Evolutionary conservation across 2,888 invertebrate species (phyloP).

Genomic region (Andrena bicolor): DNA sequence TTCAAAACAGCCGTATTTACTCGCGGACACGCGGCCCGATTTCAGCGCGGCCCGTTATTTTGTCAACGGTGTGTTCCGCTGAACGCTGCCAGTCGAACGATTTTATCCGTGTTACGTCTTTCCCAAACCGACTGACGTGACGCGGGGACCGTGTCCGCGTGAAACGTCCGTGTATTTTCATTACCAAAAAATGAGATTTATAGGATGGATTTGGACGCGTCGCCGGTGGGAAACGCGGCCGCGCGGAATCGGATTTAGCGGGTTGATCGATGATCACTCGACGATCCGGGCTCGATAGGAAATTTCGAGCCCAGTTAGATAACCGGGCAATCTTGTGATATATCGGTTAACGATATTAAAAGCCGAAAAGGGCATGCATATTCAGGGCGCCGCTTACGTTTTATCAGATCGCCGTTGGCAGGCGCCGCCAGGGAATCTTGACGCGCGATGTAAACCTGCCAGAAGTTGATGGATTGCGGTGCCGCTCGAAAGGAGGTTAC

Average conservation of each 20-base stretch:
- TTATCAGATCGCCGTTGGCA: conserved; percentile 80
- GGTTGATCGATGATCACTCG: conserved; percentile 75
- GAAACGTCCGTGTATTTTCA: conserved; percentile 30
- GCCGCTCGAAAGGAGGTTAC: conserved; percentile 73
- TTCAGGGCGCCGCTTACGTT: conserved; percentile 79
- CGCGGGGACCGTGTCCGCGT: background rate
- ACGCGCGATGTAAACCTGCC: conserved; percentile 82
- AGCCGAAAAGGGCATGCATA: conserved; percentile 81
- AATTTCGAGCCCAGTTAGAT: conserved; percentile 73
- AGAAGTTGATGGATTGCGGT: conserved; percentile 81
- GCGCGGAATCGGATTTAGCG: conserved; percentile 42
- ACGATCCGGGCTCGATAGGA: conserved; percentile 64
- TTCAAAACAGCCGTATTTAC: conserved; percentile 12
- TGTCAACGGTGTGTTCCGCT: background rate
- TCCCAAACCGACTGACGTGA: background rate
- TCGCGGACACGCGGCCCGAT: background rate
- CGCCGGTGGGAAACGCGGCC: background rate
- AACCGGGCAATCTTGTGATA: conserved; percentile 76
- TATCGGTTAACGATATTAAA: conserved; percentile 80
- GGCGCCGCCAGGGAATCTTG: conserved; percentile 78
- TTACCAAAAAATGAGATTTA: conserved; percentile 34
- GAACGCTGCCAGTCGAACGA: conserved; percentile 3
- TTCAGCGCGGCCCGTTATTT: background rate
- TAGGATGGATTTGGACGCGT: conserved; percentile 9
- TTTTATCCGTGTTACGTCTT: background rate